Conservation (phyloP, 2,888 invertebrate species). For the Linnaemya tessellans region DNA sequence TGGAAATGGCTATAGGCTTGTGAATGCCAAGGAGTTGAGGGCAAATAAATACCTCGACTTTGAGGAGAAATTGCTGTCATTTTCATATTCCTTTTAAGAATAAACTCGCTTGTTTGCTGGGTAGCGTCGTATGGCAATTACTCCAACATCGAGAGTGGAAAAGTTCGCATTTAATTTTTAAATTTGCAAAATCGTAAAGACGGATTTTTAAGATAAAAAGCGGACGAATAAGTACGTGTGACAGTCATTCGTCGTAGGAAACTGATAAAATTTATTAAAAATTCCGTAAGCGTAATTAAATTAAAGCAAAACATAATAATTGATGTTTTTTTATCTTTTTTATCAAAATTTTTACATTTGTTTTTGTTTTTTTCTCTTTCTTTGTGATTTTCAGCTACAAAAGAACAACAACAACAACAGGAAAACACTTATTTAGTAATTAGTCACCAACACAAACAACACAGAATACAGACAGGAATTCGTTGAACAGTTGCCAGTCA, state of each 20-base stretch:
- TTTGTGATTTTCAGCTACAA: slow-evolving; percentile 3
- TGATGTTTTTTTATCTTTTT: slow-evolving; percentile 18
- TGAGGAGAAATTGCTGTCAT: background rate
- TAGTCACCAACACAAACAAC: slow-evolving; percentile 36
- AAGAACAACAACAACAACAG: slow-evolving; percentile 9
- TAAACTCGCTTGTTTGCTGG: background rate
- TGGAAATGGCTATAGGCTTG: too few relatives aligned
- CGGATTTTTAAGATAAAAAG: slow-evolving; percentile 42
- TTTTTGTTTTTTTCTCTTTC: slow-evolving; percentile 7
- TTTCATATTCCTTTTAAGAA: background rate
- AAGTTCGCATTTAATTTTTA: slow-evolving; percentile 47
- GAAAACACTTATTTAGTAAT: background rate
- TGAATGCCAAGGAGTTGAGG: too few relatives aligned
- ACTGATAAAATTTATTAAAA: slow-evolving; percentile 45
- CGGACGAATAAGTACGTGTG: slow-evolving; percentile 29
- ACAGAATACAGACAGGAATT: slow-evolving; percentile 1
- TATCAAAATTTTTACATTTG: background rate
- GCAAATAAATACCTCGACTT: too few relatives aligned
- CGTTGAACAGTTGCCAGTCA: slow-evolving; percentile 7
- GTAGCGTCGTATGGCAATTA: slow-evolving; percentile 2
- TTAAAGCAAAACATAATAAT: slow-evolving; percentile 28
- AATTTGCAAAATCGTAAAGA: slow-evolving; percentile 41
- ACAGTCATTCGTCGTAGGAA: slow-evolving; percentile 18
- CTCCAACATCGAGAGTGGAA: slow-evolving; percentile 39
- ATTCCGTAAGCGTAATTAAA: slow-evolving; percentile 61